Percentiles rank a stretch among this genome's conserved stretches.
Evolutionary conservation across 2,113 vertebrate species (phyloP).

Genomic region (Peromyscus californicus): DNA sequence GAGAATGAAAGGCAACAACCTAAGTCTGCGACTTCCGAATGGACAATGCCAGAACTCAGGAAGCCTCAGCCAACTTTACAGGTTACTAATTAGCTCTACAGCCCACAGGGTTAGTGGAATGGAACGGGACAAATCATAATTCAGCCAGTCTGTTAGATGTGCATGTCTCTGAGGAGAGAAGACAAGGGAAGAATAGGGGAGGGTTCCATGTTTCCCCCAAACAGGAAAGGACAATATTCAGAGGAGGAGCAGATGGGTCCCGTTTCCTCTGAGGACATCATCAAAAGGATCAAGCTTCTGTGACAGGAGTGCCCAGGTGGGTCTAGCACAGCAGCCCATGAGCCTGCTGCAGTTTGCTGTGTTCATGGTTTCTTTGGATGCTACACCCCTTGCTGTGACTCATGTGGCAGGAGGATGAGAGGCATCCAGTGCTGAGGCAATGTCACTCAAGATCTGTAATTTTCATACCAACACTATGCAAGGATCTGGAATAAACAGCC

Average conservation of each 20-base stretch:
- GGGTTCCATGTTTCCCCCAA: neutral
- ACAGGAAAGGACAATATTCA: neutral
- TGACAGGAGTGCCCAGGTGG: neutral
- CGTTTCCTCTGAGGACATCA: neutral
- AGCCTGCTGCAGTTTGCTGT: neutral
- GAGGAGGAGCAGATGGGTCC: neutral
- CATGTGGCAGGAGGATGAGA: neutral
- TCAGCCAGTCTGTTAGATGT: slow-evolving; percentile 11
- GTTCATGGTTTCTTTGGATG: neutral
- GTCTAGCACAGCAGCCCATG: neutral
- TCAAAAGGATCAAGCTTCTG: neutral
- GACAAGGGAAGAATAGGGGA: neutral
- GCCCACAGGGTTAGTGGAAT: neutral
- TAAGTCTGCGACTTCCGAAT: neutral
- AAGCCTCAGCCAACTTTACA: neutral
- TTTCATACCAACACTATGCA: neutral
- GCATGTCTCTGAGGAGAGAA: neutral
- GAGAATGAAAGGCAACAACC: neutral
- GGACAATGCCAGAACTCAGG: neutral
- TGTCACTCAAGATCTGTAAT: slow-evolving; percentile 28
- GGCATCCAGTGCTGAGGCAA: neutral
- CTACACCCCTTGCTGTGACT: neutral
- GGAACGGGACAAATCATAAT: neutral
- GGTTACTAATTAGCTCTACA: neutral
- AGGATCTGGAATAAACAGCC: neutral